phyloP scores from a whole-genome alignment of 2,888 invertebrate species.

The Caenorhabditis auriculariae region DNA sequence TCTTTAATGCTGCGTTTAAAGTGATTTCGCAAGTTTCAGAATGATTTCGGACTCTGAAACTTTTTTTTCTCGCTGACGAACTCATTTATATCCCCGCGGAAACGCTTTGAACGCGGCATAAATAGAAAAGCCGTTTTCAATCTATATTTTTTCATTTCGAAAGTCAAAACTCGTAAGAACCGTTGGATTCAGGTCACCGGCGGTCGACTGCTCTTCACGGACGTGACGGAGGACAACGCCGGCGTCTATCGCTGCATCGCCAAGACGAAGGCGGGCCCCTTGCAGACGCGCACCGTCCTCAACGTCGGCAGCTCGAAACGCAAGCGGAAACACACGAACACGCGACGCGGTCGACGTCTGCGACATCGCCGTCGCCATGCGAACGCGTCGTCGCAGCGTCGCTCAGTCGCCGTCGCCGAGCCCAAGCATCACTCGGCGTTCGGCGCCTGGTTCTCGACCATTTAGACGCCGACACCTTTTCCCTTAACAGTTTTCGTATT shows the following conservation, averaged over 20 bases:
- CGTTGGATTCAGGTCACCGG: slow-evolving; percentile 66
- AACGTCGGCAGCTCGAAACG: slow-evolving; percentile 59
- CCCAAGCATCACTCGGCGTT: slow-evolving; percentile 6
- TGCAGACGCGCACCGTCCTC: slow-evolving; percentile 55
- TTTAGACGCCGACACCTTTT: slow-evolving; percentile 3
- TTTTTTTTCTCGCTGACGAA: not conserved
- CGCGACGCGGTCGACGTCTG: slow-evolving; percentile 33
- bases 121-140: too few species aligned
- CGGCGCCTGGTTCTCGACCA: slow-evolving; percentile 20
- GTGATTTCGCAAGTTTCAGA: not conserved
- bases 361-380: slow-evolving; percentile 42
- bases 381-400: slow-evolving; percentile 1
- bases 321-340: slow-evolving; percentile 56
- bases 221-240: slow-evolving; percentile 71
- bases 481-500: too few species aligned
- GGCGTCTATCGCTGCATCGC: slow-evolving; percentile 76
- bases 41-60: not conserved
- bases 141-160: not conserved
- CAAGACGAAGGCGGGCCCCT: slow-evolving; percentile 64
- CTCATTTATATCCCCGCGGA: not conserved
- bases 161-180: not conserved
- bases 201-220: slow-evolving; percentile 70
- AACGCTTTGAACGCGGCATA: not conserved
- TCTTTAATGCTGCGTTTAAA: too few species aligned
- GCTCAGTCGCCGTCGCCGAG: too few species aligned